Evolutionary conservation across 2,888 invertebrate species (phyloP).

Genomic region (Microctonus hyperodae): DNA sequence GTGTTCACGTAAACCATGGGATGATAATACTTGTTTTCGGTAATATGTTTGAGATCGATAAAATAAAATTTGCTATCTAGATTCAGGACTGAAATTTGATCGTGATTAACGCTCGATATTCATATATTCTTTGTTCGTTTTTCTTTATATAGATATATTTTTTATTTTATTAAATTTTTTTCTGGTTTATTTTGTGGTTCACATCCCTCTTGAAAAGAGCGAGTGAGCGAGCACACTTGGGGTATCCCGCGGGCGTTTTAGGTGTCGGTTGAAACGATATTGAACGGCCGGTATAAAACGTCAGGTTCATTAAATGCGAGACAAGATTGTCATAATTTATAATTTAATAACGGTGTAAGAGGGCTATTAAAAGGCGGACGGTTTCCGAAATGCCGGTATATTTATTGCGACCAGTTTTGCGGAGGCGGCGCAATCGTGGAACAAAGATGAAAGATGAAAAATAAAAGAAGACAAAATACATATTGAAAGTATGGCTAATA

Average conservation of each 20-base stretch:
- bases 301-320: conserved; percentile 55
- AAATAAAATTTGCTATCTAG: conserved; percentile 14
- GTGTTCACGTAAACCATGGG: conserved; percentile 27
- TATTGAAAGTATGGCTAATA: background rate
- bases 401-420: conserved; percentile 56
- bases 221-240: conserved; percentile 18
- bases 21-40: conserved; percentile 1
- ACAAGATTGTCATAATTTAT: conserved; percentile 61
- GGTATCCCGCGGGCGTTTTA: conserved; percentile 38
- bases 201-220: conserved; percentile 16
- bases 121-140: background rate
- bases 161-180: background rate
- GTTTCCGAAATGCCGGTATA: conserved; percentile 56
- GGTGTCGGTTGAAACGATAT: conserved; percentile 51
- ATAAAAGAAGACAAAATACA: conserved; percentile 10
- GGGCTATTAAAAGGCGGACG: conserved; percentile 56
- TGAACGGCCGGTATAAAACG: conserved; percentile 54
- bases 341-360: conserved; percentile 61
- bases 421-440: conserved; percentile 32
- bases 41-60: conserved; percentile 12
- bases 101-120: conserved; percentile 9
- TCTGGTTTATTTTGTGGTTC: conserved; percentile 5
- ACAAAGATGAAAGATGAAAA: conserved; percentile 32
- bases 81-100: conserved; percentile 7
- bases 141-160: background rate